These are phyloP conservation scores for Leucophenga varia DNA, from an alignment of 1,140 invertebrate genomes.

Conservation along the genomic window DNA sequence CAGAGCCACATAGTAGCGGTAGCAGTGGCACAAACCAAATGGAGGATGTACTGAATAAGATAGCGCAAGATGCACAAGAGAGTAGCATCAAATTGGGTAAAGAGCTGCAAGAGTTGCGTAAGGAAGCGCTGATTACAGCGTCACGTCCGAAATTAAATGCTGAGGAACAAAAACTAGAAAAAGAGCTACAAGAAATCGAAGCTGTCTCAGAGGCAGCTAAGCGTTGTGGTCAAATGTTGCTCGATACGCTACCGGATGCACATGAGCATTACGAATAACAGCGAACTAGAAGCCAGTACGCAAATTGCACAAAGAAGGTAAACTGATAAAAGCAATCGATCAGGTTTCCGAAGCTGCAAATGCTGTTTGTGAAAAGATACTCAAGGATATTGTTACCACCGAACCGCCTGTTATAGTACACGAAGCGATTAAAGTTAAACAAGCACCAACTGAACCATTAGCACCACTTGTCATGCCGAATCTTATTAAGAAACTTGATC, in stretches of 20 bases:
- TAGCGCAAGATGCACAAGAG: slow-evolving; percentile 63
- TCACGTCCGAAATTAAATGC: slow-evolving; percentile 35
- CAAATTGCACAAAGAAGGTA: slow-evolving; percentile 45
- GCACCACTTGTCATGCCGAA: slow-evolving; percentile 36
- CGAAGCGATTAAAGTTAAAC: slow-evolving; percentile 40
- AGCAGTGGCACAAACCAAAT: slow-evolving; percentile 23
- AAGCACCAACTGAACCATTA: slow-evolving; percentile 11
- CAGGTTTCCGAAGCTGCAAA: slow-evolving; percentile 51
- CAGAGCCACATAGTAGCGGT: slow-evolving; percentile 28
- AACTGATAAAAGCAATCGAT: slow-evolving; percentile 47
- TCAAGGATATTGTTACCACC: slow-evolving; percentile 50
- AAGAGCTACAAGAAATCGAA: slow-evolving; percentile 50
- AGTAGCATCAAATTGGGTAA: slow-evolving; percentile 61
- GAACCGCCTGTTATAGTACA: slow-evolving; percentile 49
- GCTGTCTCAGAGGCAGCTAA: slow-evolving; percentile 56
- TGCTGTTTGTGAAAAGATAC: slow-evolving; percentile 49
- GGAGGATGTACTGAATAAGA: slow-evolving; percentile 62
- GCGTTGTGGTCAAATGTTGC: slow-evolving; percentile 56
- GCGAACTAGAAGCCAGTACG: slow-evolving; percentile 19
- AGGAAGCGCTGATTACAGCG: slow-evolving; percentile 46
- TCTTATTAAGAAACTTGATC: slow-evolving; percentile 52
- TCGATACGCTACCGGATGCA: slow-evolving; percentile 51
- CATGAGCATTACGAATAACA: too few relatives aligned
- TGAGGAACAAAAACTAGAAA: slow-evolving; percentile 41
- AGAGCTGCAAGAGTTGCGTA: slow-evolving; percentile 54